Evolutionary conservation across 2,888 invertebrate species (phyloP).

Genomic region (Timema podura): DNA sequence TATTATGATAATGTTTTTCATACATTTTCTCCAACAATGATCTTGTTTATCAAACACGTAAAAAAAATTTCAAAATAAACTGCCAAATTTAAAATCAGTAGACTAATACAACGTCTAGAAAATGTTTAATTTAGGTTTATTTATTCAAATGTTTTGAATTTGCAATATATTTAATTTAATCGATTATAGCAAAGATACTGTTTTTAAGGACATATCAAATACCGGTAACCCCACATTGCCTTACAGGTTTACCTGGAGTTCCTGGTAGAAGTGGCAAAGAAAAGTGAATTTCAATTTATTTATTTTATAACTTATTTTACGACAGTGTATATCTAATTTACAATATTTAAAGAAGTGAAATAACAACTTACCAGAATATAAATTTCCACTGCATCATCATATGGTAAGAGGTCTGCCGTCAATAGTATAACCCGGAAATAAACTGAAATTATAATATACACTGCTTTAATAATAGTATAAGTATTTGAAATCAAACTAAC

Average conservation of each 20-base stretch:
- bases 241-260: no score
- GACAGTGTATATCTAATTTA: constrained; percentile 17
- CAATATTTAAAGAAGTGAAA: constrained; percentile 10
- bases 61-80: background rate
- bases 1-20: background rate
- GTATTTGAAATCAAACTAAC: background rate
- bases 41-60: background rate
- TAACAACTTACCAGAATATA: constrained; percentile 42
- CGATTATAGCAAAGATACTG: no score
- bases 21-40: background rate
- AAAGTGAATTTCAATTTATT: background rate
- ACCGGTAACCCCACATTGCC: no score
- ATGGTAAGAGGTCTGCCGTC: constrained; percentile 43
- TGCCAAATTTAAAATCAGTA: no score
- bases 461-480: background rate
- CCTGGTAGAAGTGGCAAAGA: no score
- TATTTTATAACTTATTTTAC: background rate
- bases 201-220: no score
- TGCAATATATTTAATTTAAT: no score
- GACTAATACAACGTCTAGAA: no score
- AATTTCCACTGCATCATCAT: constrained; percentile 44
- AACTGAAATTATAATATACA: constrained; percentile 37
- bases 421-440: constrained; percentile 43
- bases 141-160: no score
- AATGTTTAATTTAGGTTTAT: no score